Conservation (phyloP, 37 sponge, comb jelly and placozoan species). For the Eunapius fragilis region DNA sequence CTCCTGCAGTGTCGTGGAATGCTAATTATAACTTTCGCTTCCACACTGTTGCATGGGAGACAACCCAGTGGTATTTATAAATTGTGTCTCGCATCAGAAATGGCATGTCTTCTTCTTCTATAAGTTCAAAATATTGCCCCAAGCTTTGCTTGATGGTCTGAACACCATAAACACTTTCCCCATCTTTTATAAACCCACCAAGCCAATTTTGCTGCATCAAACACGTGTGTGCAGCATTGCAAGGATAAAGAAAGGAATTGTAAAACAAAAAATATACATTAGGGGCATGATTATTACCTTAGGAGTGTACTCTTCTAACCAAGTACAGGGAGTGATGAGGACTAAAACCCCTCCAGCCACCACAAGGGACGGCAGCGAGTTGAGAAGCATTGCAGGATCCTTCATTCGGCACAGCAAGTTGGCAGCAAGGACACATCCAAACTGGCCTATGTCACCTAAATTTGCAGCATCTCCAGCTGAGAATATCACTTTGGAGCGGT, state of each 20-base stretch:
- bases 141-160: conserved; percentile 56
- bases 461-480: conserved; percentile 77
- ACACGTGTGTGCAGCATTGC: background rate
- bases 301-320: conserved; percentile 84
- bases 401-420: conserved; percentile 88
- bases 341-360: conserved; percentile 82
- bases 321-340: conserved; percentile 83
- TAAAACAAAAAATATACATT: background rate
- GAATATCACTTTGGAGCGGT: too few species aligned
- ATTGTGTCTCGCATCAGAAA: conserved; percentile 83
- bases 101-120: conserved; percentile 67
- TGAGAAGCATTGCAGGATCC: conserved; percentile 61
- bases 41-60: conserved; percentile 87
- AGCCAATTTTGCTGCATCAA: conserved; percentile 73
- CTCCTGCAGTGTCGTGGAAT: too few species aligned
- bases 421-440: conserved; percentile 84
- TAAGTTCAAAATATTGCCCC: conserved; percentile 71
- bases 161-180: conserved; percentile 45
- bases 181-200: conserved; percentile 63
- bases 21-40: conserved; percentile 42
- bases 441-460: conserved; percentile 75
- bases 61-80: conserved; percentile 81
- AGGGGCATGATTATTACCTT: conserved; percentile 38
- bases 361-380: conserved; percentile 63
- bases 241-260: background rate